Conservation (phyloP, 1,140 invertebrate species). For the Trachelipus rathkii region DNA sequence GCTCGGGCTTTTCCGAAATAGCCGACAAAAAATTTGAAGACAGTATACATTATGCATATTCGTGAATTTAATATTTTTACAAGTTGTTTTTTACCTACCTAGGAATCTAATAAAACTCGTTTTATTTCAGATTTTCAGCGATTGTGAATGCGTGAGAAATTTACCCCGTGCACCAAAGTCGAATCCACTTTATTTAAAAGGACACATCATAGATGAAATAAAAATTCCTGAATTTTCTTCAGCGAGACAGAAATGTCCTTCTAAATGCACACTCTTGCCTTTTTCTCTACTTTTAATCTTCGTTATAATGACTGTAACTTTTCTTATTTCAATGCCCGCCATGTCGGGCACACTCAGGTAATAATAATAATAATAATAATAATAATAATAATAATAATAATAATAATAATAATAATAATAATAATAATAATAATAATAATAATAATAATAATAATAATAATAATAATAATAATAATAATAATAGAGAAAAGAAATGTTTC, state of each 20-base stretch:
- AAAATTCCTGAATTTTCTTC: constrained; percentile 23
- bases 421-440: not conserved
- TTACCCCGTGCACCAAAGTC: not conserved
- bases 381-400: constrained; percentile 12
- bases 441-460: constrained; percentile 18
- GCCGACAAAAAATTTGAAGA: too few species aligned
- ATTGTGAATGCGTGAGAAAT: constrained; percentile 30
- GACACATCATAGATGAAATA: not conserved
- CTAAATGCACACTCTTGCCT: constrained; percentile 61
- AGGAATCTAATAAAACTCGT: too few species aligned
- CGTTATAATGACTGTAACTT: constrained; percentile 68
- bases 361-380: constrained; percentile 26
- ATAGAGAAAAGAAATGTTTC: not conserved
- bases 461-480: not conserved
- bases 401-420: not conserved
- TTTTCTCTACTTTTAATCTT: constrained; percentile 65
- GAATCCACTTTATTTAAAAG: not conserved
- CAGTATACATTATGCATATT: too few species aligned
- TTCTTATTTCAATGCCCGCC: constrained; percentile 71
- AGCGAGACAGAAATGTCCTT: constrained; percentile 60
- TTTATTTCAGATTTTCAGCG: constrained; percentile 31
- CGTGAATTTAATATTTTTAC: too few species aligned
- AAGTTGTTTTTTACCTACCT: too few species aligned
- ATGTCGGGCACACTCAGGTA: constrained; percentile 69
- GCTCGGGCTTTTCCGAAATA: too few species aligned